Base-by-base conservation (phyloP, 2,888 invertebrate species). In the Acronicta aceris region DNA sequence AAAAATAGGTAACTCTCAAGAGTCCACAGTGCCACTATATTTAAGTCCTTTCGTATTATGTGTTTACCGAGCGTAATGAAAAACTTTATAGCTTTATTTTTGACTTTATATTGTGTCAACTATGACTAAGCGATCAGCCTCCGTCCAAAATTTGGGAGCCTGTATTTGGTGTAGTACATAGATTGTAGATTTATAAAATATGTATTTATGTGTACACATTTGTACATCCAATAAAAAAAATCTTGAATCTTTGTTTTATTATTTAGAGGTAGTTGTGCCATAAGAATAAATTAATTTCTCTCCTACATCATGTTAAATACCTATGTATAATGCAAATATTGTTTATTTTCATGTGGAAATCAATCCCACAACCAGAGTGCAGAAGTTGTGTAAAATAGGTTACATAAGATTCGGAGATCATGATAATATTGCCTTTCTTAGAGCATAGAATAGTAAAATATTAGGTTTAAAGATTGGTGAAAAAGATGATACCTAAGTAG, bases 1-100 rank as follows among this genome's bases (percentile, higher is more conserved):
- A 51, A 36, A 21, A 49, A n/a, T 40, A 10, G 33, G 33, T 51
- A 25, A 43, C 38, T 40, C 21, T 12, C 30, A 15, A 38, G 16
- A 65, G 27, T 21, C 61, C 43, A 50, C 42, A 59, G 47, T 71
- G 57, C 60, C 59, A 57, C 55, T 62, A 54, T 63, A 61, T 54
- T 49, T 55, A 51, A 38, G 55, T 49, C 40, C 45, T 70, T 78
- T 73, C 64, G 49, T 73, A 76, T 60, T 62, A 52, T 43, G 56
- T 50, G 55, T 79, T 71, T 69, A 78, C 64, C 59, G 42, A 50
- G 62, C 68, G 61, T 64, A 62, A 66, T 61, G 41, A 55, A 58
- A 59, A 51, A 30, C 36, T 73, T 73, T 77, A 65, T 74, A 78
- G 65, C 60, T 74, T 61, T 74, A 76, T 67, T 67, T 67, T 78